A percentile compares a stretch with the other conserved stretches of the same genome.
phyloP scores from a whole-genome alignment of 2,113 vertebrate species.

The Nannobrachium achirus region DNA sequence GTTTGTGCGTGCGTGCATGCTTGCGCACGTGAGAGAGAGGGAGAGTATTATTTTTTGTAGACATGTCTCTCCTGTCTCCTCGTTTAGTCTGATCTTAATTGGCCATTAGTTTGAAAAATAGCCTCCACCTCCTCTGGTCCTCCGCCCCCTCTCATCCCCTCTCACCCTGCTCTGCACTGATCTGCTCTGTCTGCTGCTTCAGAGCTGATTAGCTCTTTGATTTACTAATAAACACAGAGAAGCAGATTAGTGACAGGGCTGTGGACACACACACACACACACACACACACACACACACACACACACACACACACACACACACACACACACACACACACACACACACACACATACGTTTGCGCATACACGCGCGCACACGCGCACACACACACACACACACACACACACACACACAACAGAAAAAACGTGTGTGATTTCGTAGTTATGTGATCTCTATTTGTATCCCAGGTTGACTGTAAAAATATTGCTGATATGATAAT shows the following conservation, averaged over 20 bases:
- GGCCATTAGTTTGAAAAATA: constrained; percentile 82
- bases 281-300: background rate
- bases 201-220: constrained; percentile 81
- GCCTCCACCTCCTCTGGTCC: constrained; percentile 51
- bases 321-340: background rate
- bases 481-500: no score
- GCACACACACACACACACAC: background rate
- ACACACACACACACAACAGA: background rate
- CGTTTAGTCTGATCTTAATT: constrained; percentile 79
- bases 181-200: constrained; percentile 64
- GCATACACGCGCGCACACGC: background rate
- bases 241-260: constrained; percentile 53
- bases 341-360: background rate
- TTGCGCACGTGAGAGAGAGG: background rate
- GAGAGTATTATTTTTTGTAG: constrained; percentile 46
- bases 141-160: constrained; percentile 32
- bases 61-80: constrained; percentile 73
- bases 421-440: constrained; percentile 3
- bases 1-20: background rate
- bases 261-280: constrained; percentile 3
- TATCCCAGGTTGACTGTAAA: no score
- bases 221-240: constrained; percentile 80
- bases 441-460: no score
- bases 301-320: background rate
- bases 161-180: constrained; percentile 32